Evolutionary conservation across 2,797 vertebrate genomes (phyloP).

Genomic region (Chiroxiphia lanceolata): DNA sequence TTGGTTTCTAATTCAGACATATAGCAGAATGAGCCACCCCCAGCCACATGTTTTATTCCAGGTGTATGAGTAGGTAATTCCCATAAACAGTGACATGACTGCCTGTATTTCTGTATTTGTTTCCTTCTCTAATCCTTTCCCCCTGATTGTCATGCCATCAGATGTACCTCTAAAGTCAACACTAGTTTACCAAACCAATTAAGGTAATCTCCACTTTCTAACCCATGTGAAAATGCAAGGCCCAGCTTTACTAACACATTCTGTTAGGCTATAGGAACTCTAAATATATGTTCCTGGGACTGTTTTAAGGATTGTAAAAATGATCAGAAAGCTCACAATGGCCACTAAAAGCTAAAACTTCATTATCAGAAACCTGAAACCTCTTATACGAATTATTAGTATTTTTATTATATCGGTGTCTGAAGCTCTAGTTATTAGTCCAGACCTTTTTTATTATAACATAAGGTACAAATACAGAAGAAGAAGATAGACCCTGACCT

Average conservation of each 20-base stretch:
- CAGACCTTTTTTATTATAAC: slow-evolving; percentile 24
- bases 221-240: background rate
- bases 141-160: background rate
- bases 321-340: background rate
- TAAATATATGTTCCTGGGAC: background rate
- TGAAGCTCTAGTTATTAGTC: slow-evolving; percentile 21
- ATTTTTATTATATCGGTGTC: background rate
- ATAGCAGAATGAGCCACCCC: background rate
- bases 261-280: background rate
- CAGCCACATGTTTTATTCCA: background rate
- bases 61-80: background rate
- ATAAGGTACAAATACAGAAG: slow-evolving; percentile 24
- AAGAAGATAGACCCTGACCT: slow-evolving; percentile 56
- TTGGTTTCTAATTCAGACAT: slow-evolving; percentile 39
- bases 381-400: slow-evolving; percentile 18
- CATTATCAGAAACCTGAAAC: background rate
- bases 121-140: background rate
- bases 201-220: background rate
- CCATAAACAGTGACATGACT: background rate
- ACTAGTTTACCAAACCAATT: background rate
- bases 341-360: slow-evolving; percentile 18
- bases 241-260: background rate
- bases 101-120: background rate
- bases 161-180: background rate
- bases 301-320: background rate